Conservation (phyloP, 1,140 invertebrate genomes). For the Bicyclus anynana region DNA sequence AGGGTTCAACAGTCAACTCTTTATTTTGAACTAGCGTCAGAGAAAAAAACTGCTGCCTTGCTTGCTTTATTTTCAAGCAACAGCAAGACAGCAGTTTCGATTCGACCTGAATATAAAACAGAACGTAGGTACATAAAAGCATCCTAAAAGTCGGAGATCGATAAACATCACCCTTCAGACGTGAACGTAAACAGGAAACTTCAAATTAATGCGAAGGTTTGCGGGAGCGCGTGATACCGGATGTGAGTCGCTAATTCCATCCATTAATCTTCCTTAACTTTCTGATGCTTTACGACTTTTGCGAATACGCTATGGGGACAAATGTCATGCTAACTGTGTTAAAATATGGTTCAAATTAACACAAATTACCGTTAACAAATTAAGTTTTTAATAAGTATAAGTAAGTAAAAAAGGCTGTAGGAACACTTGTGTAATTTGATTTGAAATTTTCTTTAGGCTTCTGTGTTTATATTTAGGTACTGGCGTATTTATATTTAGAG, state of each 20-base stretch:
- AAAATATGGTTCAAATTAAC: too few species aligned
- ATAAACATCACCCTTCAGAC: constrained; percentile 22
- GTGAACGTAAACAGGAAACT: constrained; percentile 19
- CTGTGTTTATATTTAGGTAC: too few species aligned
- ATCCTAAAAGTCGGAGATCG: constrained; percentile 24
- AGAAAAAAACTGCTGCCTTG: too few species aligned
- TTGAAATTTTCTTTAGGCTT: too few species aligned
- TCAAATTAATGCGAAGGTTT: constrained; percentile 18
- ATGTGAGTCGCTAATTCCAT: constrained; percentile 7
- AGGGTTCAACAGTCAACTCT: too few species aligned
- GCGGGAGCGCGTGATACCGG: constrained; percentile 7
- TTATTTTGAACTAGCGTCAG: too few species aligned
- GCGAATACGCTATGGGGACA: background rate
- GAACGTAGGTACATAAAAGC: constrained; percentile 9
- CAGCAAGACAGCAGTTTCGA: background rate
- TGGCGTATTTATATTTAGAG: too few species aligned
- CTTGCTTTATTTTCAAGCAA: too few species aligned
- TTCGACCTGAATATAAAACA: constrained; percentile 6
- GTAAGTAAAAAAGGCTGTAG: too few species aligned
- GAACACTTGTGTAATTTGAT: too few species aligned
- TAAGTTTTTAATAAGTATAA: too few species aligned
- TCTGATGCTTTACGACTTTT: constrained; percentile 6
- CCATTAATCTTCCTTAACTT: constrained; percentile 11
- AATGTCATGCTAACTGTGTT: background rate
- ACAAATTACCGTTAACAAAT: too few species aligned